Conservation (phyloP, 2,888 invertebrate genomes). For the Rhyacophila evoluta region DNA sequence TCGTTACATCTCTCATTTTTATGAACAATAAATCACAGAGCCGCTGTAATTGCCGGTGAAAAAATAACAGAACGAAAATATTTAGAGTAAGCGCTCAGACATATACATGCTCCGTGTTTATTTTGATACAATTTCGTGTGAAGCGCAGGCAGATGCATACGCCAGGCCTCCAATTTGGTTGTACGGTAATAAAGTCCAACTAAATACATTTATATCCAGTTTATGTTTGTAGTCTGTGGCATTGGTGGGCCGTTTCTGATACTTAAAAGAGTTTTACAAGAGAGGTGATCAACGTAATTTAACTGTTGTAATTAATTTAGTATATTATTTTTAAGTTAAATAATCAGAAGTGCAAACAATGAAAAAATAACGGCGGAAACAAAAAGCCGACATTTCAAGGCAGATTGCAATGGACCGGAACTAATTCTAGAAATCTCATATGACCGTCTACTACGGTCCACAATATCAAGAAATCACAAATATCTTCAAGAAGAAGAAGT, state of each 20-base stretch:
- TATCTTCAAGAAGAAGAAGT: too few relatives aligned
- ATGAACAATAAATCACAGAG: not conserved
- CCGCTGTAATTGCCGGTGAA: not conserved
- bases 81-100: not conserved
- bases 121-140: not conserved
- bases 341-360: too few relatives aligned
- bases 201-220: not conserved
- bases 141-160: not conserved
- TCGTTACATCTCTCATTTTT: too few relatives aligned
- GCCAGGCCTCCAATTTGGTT: not conserved
- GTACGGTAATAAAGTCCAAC: not conserved
- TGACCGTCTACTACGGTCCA: too few relatives aligned
- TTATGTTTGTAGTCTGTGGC: not conserved
- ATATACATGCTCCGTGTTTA: not conserved
- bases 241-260: not conserved
- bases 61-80: not conserved
- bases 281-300: constrained; percentile 10
- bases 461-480: too few relatives aligned
- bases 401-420: too few relatives aligned
- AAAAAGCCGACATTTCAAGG: too few relatives aligned
- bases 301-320: too few relatives aligned
- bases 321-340: too few relatives aligned
- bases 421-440: too few relatives aligned
- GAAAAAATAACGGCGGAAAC: too few relatives aligned
- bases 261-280: not conserved